These are phyloP conservation scores for Zaprionus ornatus DNA, from an alignment of 1,140 invertebrate genomes.

Conservation along the genomic window DNA sequence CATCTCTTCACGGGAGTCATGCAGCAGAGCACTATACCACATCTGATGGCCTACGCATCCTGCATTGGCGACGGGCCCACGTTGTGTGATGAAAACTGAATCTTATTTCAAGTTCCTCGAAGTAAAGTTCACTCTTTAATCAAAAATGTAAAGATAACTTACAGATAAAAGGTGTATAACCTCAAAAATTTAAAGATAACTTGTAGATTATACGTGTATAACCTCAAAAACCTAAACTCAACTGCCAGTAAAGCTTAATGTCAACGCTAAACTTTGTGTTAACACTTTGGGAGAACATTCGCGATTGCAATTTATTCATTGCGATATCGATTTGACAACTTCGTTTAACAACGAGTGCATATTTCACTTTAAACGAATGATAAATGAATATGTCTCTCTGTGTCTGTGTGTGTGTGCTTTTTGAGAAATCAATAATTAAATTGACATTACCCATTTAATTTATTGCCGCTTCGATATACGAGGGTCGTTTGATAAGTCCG, in stretches of 20 bases:
- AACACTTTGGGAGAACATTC: not conserved
- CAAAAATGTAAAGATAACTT: not conserved
- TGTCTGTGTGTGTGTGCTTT: slow-evolving; percentile 1
- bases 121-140: not conserved
- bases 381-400: slow-evolving; percentile 1
- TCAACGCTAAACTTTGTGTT: slow-evolving; percentile 12
- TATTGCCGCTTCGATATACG: slow-evolving; percentile 41
- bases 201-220: not conserved
- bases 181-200: not conserved
- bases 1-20: slow-evolving; percentile 90
- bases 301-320: slow-evolving; percentile 25
- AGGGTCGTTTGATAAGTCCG: too few species aligned
- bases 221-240: not conserved
- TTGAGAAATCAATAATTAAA: slow-evolving; percentile 65
- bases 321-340: slow-evolving; percentile 17
- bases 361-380: slow-evolving; percentile 10
- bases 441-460: slow-evolving; percentile 64
- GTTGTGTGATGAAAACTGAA: slow-evolving; percentile 44
- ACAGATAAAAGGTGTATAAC: not conserved
- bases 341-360: slow-evolving; percentile 3
- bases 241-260: slow-evolving; percentile 2
- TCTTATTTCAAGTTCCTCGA: not conserved
- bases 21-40: slow-evolving; percentile 91
- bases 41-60: slow-evolving; percentile 88
- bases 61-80: slow-evolving; percentile 84